Conservation (phyloP, 2,113 vertebrate species). For the Podiceps cristatus region DNA sequence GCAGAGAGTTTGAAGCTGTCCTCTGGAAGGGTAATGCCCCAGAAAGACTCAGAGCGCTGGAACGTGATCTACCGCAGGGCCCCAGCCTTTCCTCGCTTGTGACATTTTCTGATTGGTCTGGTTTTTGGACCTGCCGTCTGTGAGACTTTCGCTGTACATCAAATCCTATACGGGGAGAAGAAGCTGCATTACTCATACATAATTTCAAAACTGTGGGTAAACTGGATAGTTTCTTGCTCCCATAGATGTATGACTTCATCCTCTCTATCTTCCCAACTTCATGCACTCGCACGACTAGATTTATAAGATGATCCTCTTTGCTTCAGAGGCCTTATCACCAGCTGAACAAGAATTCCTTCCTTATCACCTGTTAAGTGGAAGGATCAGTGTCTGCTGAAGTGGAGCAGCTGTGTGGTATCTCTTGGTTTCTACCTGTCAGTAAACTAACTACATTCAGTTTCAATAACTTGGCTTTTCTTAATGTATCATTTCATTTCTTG, state of each 20-base stretch:
- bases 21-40: not conserved
- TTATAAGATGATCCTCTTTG: not conserved
- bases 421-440: not conserved
- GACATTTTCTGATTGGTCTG: not conserved
- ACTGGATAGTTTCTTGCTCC: constrained; percentile 7
- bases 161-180: not conserved
- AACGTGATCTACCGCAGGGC: fast-evolving
- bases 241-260: not conserved
- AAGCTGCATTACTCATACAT: constrained; percentile 2
- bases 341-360: not conserved
- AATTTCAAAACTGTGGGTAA: constrained; percentile 33
- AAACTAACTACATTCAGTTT: not conserved
- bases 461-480: not conserved
- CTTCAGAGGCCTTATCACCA: not conserved
- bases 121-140: not conserved
- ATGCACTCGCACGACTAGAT: not conserved
- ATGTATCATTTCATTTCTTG: not conserved
- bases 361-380: not conserved
- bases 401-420: not conserved
- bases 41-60: not conserved
- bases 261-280: not conserved
- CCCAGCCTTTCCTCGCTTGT: not conserved
- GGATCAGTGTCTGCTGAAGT: not conserved
- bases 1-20: not conserved
- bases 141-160: not conserved